phyloP scores from a whole-genome alignment of 1,140 invertebrate genomes.

The Pseudomyrmex cubaensis region DNA sequence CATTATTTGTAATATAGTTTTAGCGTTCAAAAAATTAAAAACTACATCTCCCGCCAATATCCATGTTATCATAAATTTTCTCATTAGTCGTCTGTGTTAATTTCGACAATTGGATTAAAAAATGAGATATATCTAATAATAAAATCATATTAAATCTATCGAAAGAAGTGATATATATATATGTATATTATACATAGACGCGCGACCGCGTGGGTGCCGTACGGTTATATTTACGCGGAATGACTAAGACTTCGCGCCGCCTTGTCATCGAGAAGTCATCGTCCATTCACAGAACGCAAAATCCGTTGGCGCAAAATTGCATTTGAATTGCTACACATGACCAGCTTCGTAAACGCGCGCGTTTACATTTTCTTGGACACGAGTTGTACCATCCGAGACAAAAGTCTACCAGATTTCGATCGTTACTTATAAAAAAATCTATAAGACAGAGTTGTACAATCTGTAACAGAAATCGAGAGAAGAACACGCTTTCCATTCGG shows the following conservation, averaged over 20 bases:
- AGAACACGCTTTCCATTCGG: background rate
- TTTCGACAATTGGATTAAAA: background rate
- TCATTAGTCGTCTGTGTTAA: background rate
- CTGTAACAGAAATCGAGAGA: background rate
- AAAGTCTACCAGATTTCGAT: background rate
- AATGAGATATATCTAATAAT: background rate
- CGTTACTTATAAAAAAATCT: background rate
- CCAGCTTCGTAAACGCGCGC: background rate
- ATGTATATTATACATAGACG: conserved; percentile 15
- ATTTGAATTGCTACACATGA: conserved; percentile 1
- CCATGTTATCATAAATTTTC: background rate
- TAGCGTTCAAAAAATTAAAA: background rate
- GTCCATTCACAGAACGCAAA: conserved; percentile 59
- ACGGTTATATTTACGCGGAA: conserved; percentile 43
- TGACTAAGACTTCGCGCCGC: conserved; percentile 48
- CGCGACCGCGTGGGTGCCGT: conserved; percentile 27
- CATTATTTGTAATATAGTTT: background rate
- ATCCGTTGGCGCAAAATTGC: conserved; percentile 30
- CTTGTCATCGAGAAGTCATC: conserved; percentile 52
- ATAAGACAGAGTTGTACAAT: background rate
- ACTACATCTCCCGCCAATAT: background rate
- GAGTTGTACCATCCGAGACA: background rate
- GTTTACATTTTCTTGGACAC: background rate
- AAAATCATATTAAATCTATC: conserved; percentile 18
- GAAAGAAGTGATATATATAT: conserved; percentile 13